Evolutionary conservation across 2,888 invertebrate genomes (phyloP), one percentile per base, ranked within the genome.

Genomic region (Crocallis elinguaria): DNA sequence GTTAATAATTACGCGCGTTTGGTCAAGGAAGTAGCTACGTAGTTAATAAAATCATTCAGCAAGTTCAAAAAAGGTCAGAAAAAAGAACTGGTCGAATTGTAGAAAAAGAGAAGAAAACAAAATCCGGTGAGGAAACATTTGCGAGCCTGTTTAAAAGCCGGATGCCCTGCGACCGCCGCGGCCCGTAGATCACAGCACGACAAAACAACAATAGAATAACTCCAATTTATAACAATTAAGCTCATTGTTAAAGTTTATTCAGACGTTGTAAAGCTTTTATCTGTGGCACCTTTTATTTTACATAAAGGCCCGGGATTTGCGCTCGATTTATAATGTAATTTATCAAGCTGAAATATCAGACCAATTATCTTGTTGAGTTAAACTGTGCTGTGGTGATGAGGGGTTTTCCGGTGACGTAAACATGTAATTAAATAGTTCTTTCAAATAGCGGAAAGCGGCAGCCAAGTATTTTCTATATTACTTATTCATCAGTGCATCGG

Each of bases 341-440:
- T 79, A 84, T 84, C 81, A 82, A 70, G 75, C 77, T 82, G 82
- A 77, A 82, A 83, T 84, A 82, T 82, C 83, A 83, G 73, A 60
- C 83, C 83, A 84, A 84, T 84, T 84, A 84, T 84, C 78, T 84
- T 75, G 75, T 71, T 71, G 74, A 68, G 69, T 79, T 75, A 70
- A 60, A 67, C 68, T 62, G 69, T 67, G 68, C 73, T 73, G 29
- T 21, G 32, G 73, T 66, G 64, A 57, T 37, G 60, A 21, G 27
- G 32, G 52, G 36, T 57, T 60, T 53, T 54, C 48, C 44, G 58
- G 54, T 25, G 14, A 25, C 23, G 1, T 25, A n/a, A 1, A 9
- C 9, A n/a, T 8, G 25, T 9, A n/a, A 25, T 25, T 9, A 9
- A 25, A 25, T n/a, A n/a, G n/a, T n/a, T n/a, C n/a, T n/a, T n/a